These are phyloP conservation scores for Nebria ingens DNA, from an alignment of 1,140 invertebrate species.

Conservation along the genomic window DNA sequence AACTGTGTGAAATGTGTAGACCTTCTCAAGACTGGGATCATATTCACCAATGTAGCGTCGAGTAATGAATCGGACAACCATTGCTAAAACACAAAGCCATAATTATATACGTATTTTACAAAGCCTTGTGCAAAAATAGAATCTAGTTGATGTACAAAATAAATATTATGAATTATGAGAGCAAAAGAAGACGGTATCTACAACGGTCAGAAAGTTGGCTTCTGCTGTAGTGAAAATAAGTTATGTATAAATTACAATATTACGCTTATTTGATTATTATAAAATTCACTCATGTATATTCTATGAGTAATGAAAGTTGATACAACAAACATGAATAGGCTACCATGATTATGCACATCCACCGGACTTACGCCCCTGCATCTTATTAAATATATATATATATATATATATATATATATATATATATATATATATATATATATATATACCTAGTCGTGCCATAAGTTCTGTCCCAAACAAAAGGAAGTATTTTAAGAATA, in stretches of 20 bases:
- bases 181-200: constrained; percentile 3
- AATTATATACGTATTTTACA: not conserved
- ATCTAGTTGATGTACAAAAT: constrained; percentile 1
- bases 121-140: not conserved
- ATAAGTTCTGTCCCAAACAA: too few relatives aligned
- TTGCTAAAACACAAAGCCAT: constrained; percentile 42
- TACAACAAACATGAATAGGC: not conserved
- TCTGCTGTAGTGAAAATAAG: not conserved
- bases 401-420: constrained; percentile 1
- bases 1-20: constrained; percentile 62
- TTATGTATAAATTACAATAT: not conserved
- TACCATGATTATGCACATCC: not conserved
- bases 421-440: too few relatives aligned
- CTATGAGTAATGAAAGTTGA: not conserved
- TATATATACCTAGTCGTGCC: too few relatives aligned
- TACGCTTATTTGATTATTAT: not conserved
- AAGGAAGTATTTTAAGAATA: too few relatives aligned
- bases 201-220: not conserved
- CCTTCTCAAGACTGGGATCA: constrained; percentile 65
- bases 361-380: too few relatives aligned
- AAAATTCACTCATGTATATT: not conserved
- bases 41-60: constrained; percentile 76
- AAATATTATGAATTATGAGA: constrained; percentile 5
- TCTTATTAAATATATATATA: not conserved
- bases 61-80: constrained; percentile 72